Conservation (phyloP, 1,140 invertebrate genomes). For the Drosophila mayri region DNA sequence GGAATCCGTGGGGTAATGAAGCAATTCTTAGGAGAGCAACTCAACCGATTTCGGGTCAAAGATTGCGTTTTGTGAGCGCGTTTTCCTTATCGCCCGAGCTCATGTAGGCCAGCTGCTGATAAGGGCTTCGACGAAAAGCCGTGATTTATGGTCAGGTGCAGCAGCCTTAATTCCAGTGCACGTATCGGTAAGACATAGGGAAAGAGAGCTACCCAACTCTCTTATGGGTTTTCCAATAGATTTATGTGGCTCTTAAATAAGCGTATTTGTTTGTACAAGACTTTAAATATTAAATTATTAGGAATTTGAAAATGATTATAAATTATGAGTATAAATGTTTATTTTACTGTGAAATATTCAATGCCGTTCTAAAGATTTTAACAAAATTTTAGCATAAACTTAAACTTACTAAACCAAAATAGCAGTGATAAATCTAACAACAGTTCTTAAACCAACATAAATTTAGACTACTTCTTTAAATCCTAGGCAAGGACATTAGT, state of each 20-base stretch:
- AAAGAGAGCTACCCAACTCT: not conserved
- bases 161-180: slow-evolving; percentile 32
- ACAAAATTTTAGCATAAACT: no score
- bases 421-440: no score
- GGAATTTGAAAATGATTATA: no score
- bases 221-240: not conserved
- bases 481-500: no score
- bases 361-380: no score
- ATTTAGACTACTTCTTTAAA: no score
- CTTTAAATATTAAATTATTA: no score
- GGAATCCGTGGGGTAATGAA: slow-evolving; percentile 65
- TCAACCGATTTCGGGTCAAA: slow-evolving; percentile 65
- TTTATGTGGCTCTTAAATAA: not conserved
- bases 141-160: slow-evolving; percentile 75
- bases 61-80: slow-evolving; percentile 48
- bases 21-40: slow-evolving; percentile 65
- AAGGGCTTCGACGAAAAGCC: slow-evolving; percentile 47
- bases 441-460: no score
- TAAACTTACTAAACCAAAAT: no score
- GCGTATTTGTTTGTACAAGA: not conserved
- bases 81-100: slow-evolving; percentile 28
- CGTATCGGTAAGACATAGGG: slow-evolving; percentile 30
- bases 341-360: no score
- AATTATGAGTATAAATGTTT: no score
- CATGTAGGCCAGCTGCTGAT: slow-evolving; percentile 58